Conservation (phyloP, 2,113 vertebrate species). For the Forbesichthys papilliferus region DNA sequence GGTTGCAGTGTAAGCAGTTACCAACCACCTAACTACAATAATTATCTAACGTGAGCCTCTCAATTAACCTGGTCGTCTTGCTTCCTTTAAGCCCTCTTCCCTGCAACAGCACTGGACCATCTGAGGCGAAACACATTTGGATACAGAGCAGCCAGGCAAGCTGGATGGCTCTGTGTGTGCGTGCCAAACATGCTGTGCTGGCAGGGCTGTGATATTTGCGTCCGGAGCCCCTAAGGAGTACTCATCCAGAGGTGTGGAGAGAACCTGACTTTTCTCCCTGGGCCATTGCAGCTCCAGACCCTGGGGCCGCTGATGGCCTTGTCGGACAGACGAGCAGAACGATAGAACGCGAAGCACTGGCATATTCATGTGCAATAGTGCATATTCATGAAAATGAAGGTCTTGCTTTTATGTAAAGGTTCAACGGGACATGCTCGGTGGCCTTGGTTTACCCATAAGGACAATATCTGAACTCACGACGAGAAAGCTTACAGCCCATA, state of each 20-base stretch:
- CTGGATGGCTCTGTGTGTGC: slow-evolving; percentile 9
- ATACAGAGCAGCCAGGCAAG: slow-evolving; percentile 12
- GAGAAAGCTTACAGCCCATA: too few relatives aligned
- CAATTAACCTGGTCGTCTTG: background rate
- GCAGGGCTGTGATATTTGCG: slow-evolving; percentile 63
- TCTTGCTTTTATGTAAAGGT: slow-evolving; percentile 25
- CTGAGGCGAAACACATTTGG: background rate
- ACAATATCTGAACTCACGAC: background rate
- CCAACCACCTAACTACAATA: slow-evolving; percentile 2
- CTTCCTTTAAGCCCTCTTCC: background rate
- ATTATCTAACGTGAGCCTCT: background rate
- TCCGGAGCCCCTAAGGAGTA: slow-evolving; percentile 45
- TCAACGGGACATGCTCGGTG: slow-evolving; percentile 8
- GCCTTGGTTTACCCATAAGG: background rate
- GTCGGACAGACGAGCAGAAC: slow-evolving; percentile 62
- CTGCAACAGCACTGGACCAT: background rate
- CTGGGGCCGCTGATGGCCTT: slow-evolving; percentile 50
- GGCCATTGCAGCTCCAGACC: slow-evolving; percentile 54
- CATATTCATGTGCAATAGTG: slow-evolving; percentile 3
- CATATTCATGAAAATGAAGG: slow-evolving; percentile 41
- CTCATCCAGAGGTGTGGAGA: slow-evolving; percentile 57
- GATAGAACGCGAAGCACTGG: slow-evolving; percentile 29
- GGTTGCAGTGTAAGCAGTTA: background rate
- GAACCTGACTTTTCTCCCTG: slow-evolving; percentile 66
- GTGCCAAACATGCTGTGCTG: slow-evolving; percentile 54